These are phyloP conservation scores for Passer domesticus DNA, from an alignment of 2,113 vertebrate genomes.

Conservation along the genomic window DNA sequence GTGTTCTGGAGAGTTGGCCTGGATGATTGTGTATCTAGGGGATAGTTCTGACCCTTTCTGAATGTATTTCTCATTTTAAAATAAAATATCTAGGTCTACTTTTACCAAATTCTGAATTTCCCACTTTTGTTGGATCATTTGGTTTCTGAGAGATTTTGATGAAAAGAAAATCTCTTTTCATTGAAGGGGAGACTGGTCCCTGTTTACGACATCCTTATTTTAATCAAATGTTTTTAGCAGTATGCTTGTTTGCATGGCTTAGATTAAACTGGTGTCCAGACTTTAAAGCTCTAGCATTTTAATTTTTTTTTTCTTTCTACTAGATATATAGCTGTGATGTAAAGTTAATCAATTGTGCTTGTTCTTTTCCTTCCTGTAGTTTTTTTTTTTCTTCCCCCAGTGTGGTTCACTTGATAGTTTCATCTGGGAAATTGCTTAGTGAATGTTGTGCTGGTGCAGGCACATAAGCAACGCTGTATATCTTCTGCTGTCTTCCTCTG, in stretches of 20 bases:
- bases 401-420: not conserved
- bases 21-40: not conserved
- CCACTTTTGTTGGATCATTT: not conserved
- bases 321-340: not conserved
- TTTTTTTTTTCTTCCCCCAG: rapidly evolving
- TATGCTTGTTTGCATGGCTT: not conserved
- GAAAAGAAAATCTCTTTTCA: not conserved
- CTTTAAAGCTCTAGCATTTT: not conserved
- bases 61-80: not conserved
- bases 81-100: not conserved
- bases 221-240: not conserved
- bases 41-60: not conserved
- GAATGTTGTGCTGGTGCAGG: not conserved
- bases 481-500: not conserved
- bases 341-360: rapidly evolving
- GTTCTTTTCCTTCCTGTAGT: too few relatives aligned
- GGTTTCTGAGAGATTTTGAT: not conserved
- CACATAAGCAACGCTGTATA: not conserved
- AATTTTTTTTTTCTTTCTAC: not conserved
- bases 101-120: not conserved
- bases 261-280: not conserved
- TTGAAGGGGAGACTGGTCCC: not conserved
- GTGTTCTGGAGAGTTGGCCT: not conserved
- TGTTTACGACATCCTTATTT: not conserved
- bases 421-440: not conserved